phyloP scores from a whole-genome alignment of 2,113 vertebrate genomes.

The Cephalopholis sonnerati region DNA sequence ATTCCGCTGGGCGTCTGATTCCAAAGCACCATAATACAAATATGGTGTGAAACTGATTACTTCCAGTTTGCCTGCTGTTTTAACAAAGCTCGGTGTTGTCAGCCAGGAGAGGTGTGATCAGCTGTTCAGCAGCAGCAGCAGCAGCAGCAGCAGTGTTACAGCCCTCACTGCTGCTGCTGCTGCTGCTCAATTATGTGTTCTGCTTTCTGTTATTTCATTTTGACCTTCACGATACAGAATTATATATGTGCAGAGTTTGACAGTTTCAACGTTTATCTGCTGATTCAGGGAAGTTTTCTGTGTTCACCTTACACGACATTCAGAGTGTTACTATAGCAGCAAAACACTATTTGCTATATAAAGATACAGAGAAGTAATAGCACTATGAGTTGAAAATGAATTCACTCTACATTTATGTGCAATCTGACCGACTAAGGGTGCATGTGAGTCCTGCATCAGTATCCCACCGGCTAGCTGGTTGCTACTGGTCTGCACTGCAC shows the following conservation, averaged over 20 bases:
- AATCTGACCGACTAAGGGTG: too few species aligned
- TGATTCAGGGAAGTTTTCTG: not conserved
- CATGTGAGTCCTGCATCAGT: too few species aligned
- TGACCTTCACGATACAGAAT: not conserved
- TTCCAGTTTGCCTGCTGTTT: not conserved
- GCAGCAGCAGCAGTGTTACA: not conserved
- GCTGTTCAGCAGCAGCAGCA: not conserved
- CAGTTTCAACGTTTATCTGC: not conserved
- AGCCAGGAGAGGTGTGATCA: not conserved
- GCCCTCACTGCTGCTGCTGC: not conserved
- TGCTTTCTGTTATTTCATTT: not conserved
- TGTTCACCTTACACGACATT: too few species aligned
- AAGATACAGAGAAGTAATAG: too few species aligned
- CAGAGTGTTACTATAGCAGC: too few species aligned
- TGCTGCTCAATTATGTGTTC: not conserved
- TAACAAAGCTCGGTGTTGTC: not conserved
- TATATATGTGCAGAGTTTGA: not conserved
- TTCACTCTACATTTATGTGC: too few species aligned
- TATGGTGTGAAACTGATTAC: not conserved
- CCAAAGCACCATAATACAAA: not conserved
- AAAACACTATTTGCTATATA: too few species aligned
- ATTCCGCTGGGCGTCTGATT: not conserved
- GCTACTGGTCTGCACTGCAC: too few species aligned
- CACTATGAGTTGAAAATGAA: too few species aligned
- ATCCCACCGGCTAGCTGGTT: too few species aligned